Conservation (phyloP, 2,888 invertebrate species). For the Macrophya annulata region DNA sequence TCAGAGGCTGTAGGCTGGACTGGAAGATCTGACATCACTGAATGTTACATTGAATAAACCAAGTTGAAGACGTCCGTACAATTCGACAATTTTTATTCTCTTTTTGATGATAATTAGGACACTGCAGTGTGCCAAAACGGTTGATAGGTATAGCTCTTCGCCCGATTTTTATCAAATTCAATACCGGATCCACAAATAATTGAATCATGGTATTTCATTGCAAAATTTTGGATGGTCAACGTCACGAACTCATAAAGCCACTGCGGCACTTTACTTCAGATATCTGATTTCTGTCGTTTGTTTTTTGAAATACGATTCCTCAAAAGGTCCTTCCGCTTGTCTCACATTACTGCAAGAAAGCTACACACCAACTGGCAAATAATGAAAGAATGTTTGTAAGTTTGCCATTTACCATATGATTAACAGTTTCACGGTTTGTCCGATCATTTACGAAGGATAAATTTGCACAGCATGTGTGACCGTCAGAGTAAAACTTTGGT, state of each 20-base stretch:
- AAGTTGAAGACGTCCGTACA: background rate
- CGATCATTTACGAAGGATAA: background rate
- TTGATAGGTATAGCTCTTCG: background rate
- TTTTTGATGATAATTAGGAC: background rate
- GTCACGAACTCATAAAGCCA: background rate
- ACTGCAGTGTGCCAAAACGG: background rate
- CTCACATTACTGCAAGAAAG: background rate
- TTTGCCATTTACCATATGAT: constrained; percentile 31
- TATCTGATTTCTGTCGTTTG: constrained; percentile 2
- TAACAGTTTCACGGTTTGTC: constrained; percentile 36
- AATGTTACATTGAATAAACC: background rate
- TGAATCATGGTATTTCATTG: too few relatives aligned
- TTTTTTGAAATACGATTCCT: constrained; percentile 24
- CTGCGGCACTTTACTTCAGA: background rate
- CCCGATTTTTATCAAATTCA: background rate
- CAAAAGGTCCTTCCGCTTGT: constrained; percentile 35
- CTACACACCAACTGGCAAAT: background rate
- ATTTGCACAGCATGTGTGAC: constrained; percentile 6
- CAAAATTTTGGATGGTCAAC: too few relatives aligned
- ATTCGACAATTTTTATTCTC: background rate
- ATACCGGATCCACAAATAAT: too few relatives aligned
- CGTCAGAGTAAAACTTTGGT: background rate
- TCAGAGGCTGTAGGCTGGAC: constrained; percentile 36
- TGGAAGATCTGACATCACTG: background rate
- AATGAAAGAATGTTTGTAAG: background rate